Evolutionary conservation across 2,888 invertebrate species (phyloP), one percentile per base, ranked within the genome.

Genomic region (Morpho achilles): DNA sequence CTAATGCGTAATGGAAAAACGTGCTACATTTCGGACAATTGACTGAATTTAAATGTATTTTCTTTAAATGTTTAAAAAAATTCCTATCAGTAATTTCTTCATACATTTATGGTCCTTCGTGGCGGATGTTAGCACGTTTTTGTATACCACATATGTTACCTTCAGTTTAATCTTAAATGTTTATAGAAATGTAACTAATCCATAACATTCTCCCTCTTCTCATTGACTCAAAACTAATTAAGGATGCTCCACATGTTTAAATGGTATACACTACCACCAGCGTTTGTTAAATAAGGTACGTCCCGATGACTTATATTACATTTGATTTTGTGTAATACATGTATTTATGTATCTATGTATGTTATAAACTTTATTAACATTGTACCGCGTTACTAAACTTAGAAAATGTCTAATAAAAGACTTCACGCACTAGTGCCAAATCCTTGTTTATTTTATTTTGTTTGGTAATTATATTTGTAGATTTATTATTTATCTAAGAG

Each of bases 201-300:
- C 90, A 90, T 90, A 89, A 90, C 88, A 89, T 90, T 90, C 89
- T 90, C 90, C 88, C 85, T 85, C 85, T 86, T 87, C 83, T 82
- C 83, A 82, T 86, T 85, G 83, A 87, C 80, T 87, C 88, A 87
- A 89, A 88, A 89, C 87, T 87, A 80, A 84, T 87, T 89, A 89
- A 89, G 90, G 90, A 89, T 87, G 87, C 82, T 81, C 87, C 80
- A 87, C 85, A 84, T 84, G 83, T 86, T 86, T 86, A 85, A 84
- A 86, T 82, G 89, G 89, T 88, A 82, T 76, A 76, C 80, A 80
- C 78, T 85, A 82, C 88, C 85, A 83, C 84, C 87, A 84, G 85
- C 88, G 87, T 88, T 84, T 84, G 85, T 86, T 84, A 71, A 72
- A 77, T 78, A 85, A 90, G 90, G 90, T 90, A 90, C 88, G 90